phyloP scores from a whole-genome alignment of 2,113 vertebrate genomes.

The Phocoena phocoena region DNA sequence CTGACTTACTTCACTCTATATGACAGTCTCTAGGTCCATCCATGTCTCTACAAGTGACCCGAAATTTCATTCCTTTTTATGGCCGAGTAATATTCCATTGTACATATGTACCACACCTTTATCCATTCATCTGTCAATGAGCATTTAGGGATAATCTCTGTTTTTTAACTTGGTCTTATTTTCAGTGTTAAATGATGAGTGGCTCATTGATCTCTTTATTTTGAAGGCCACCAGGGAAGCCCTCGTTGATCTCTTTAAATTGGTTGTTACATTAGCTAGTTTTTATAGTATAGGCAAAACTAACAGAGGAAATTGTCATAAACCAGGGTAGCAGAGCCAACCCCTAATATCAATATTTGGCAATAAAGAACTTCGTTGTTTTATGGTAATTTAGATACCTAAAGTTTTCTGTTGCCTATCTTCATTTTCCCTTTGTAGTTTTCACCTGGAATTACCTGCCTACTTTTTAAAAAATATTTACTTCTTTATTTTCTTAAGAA shows the following conservation, averaged over 20 bases:
- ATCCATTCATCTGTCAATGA: too few species aligned
- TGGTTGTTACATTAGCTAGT: neutral
- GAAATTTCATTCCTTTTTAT: too few species aligned
- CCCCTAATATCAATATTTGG: neutral
- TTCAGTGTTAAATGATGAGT: neutral
- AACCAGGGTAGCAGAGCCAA: neutral
- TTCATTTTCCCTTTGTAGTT: neutral
- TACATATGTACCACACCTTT: too few species aligned
- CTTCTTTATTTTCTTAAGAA: too few species aligned
- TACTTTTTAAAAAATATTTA: neutral
- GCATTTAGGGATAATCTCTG: neutral
- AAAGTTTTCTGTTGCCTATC: neutral
- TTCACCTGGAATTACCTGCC: neutral
- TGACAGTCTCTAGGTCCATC: too few species aligned
- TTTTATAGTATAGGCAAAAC: neutral
- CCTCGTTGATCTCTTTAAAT: neutral
- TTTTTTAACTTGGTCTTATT: neutral
- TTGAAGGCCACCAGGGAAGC: too few species aligned
- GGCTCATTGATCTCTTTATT: neutral
- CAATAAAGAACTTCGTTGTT: neutral
- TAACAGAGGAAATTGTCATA: neutral
- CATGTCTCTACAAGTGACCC: too few species aligned
- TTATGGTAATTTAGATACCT: neutral
- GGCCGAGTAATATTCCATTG: too few species aligned
- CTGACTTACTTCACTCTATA: too few species aligned